A percentile compares a stretch with the other conserved stretches of the same genome.
phyloP scores from a whole-genome alignment of 2,888 invertebrate genomes.

The Calliphora vomitoria region DNA sequence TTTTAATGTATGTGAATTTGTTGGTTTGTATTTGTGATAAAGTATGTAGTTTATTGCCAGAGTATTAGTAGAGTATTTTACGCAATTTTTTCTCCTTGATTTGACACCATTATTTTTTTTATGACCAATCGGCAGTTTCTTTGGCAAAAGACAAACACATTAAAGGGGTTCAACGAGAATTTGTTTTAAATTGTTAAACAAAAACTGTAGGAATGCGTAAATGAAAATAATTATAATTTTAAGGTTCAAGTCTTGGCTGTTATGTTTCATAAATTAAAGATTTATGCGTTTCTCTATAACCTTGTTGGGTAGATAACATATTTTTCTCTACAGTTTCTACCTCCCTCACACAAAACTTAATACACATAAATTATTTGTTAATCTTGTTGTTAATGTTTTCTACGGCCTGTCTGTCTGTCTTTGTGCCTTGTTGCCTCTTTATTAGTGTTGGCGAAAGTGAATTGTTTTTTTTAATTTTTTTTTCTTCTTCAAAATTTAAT shows the following conservation, averaged over 20 bases:
- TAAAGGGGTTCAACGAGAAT: conserved; percentile 9
- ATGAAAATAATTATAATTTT: neutral
- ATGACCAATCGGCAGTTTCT: conserved; percentile 3
- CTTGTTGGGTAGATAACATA: neutral
- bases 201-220: neutral
- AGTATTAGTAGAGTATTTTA: conserved; percentile 22
- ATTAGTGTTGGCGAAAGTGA: neutral
- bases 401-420: neutral
- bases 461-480: neutral
- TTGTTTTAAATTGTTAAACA: conserved; percentile 11
- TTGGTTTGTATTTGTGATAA: conserved; percentile 4
- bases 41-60: conserved; percentile 1
- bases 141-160: conserved; percentile 19
- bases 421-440: neutral
- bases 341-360: neutral
- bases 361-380: neutral
- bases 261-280: no score
- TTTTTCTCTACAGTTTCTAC: neutral
- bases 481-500: neutral
- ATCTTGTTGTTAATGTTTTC: neutral
- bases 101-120: conserved; percentile 11
- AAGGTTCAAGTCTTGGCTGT: neutral
- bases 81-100: conserved; percentile 22
- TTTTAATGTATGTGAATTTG: neutral
- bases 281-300: no score